phyloP scores from a whole-genome alignment of 2,113 vertebrate genomes.

The Urocynchramus pylzowi region DNA sequence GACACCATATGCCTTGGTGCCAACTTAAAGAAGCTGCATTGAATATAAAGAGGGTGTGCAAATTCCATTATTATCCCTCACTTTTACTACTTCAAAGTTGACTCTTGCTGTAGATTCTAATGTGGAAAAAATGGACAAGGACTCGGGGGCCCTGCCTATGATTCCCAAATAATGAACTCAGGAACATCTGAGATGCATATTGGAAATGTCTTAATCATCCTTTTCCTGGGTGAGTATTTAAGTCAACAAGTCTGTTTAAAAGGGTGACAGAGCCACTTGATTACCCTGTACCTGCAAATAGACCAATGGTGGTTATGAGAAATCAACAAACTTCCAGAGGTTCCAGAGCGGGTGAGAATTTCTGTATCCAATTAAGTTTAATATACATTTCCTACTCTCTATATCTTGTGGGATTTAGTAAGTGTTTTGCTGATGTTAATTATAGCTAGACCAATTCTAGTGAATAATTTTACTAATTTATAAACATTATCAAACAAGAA shows the following conservation, averaged over 20 bases:
- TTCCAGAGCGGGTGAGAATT: background rate
- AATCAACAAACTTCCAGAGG: background rate
- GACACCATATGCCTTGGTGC: background rate
- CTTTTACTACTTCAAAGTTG: background rate
- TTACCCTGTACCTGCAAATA: background rate
- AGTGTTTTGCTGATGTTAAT: constrained; percentile 1
- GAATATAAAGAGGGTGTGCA: background rate
- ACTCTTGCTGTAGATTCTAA: background rate
- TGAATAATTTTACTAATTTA: constrained; percentile 28
- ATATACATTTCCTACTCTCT: background rate
- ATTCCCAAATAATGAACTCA: background rate
- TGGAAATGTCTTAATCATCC: background rate
- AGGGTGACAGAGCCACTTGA: background rate
- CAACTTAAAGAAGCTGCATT: background rate
- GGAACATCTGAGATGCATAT: background rate
- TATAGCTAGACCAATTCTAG: constrained; percentile 30
- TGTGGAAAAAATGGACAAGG: background rate
- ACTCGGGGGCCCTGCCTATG: accelerated
- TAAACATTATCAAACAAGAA: background rate
- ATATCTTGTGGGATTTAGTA: background rate
- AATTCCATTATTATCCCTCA: background rate
- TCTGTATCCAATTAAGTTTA: background rate
- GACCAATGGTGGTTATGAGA: background rate
- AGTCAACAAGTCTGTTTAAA: background rate
- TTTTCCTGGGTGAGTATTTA: background rate